Base-by-base conservation (phyloP, 2,797 vertebrate species). In the Neosalanx taihuensis region DNA sequence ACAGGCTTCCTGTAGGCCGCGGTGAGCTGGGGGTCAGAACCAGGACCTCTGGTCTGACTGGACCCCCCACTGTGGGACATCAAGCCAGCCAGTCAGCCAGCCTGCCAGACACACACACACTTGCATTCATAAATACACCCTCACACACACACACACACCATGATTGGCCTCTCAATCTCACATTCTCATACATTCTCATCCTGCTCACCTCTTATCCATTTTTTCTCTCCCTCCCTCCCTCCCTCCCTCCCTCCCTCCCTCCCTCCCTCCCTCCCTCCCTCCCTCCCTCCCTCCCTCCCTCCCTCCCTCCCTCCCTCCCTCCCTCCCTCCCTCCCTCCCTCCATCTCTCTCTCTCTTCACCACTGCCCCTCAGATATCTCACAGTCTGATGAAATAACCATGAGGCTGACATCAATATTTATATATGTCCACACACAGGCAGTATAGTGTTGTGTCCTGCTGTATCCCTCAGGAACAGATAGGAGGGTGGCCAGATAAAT, bases 401-500 rank as follows among this genome's bases (percentile, higher is more conserved):
- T 89, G 86, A 90, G 89, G 81, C 73, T 9, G 69, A 64, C 79
- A 89, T 91, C 83, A 92, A 91, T 91, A 91, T 92, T 89, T 84
- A 91, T 91, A 81, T 70, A 78, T 71, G 30, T 29, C 0, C 67
- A 85, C 67, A 41, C 18, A 6, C 15, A 49, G 2, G 10, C 15
- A 4, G 78, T 83, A 84, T 85, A 83, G 84, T 84, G 76, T 57
- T 2, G 71, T 37, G 56, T 64, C 64, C 72, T 69, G 20, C 20
- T 62, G 49, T 77, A 46, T 68, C 63, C 35, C 29, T 61, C 5
- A 15, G 6, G 31, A 51, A 49, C 9, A 56, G 62, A 62, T 31
- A 51, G 30, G 3, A 9, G 26, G 68, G 31, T 60, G 67, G 58
- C 41, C 33, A 29, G 61, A 76, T 74, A 37, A 76, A 76, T 77